Evolutionary conservation across 2,797 vertebrate genomes (phyloP).

Genomic region (Coracias cyanogaster): DNA sequence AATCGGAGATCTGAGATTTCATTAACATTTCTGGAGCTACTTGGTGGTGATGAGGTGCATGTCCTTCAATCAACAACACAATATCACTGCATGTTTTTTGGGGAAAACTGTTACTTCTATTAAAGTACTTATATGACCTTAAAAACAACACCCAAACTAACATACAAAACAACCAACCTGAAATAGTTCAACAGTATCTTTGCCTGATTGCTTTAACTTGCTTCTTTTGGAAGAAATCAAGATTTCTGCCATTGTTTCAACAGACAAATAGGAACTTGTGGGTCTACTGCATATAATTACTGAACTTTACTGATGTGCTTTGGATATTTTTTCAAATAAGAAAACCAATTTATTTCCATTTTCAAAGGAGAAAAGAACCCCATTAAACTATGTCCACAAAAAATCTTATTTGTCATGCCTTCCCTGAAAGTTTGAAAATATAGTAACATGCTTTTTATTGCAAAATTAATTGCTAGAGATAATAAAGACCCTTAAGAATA

Average conservation of each 20-base stretch:
- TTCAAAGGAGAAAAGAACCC: background rate
- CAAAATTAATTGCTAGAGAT: background rate
- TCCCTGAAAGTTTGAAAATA: background rate
- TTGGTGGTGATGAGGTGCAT: background rate
- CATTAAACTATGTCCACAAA: background rate
- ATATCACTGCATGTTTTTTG: rapidly evolving
- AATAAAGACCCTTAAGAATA: background rate
- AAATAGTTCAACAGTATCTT: background rate
- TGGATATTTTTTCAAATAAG: background rate
- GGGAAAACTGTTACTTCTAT: rapidly evolving
- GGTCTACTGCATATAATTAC: background rate
- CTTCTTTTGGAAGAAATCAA: background rate
- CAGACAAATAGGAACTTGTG: background rate
- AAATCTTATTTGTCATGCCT: background rate
- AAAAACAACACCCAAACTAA: background rate
- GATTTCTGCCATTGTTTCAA: background rate
- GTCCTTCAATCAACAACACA: background rate
- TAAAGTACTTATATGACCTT: background rate
- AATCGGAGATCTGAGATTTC: background rate
- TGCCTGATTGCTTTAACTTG: background rate
- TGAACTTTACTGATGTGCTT: background rate
- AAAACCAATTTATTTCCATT: background rate
- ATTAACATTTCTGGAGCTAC: background rate
- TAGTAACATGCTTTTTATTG: background rate
- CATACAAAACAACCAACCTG: background rate